Percentiles rank a stretch among this genome's conserved stretches.
Evolutionary conservation across 2,113 vertebrate species (phyloP).

Genomic region (Recurvirostra avosetta): DNA sequence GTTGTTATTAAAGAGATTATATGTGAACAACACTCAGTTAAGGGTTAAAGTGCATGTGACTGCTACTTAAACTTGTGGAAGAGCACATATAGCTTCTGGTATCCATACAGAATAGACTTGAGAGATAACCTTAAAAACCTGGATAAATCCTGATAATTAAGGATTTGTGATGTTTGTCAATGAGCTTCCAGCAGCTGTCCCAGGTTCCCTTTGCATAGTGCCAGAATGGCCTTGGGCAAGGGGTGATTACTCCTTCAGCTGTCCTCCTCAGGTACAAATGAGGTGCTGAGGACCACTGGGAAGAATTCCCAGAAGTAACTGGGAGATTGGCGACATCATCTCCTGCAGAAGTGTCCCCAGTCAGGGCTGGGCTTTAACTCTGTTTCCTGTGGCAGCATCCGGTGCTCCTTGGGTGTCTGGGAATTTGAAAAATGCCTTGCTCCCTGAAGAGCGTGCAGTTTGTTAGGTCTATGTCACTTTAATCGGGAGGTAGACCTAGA

Average conservation of each 20-base stretch:
- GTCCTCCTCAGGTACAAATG: neutral
- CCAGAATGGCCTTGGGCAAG: neutral
- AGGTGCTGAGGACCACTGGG: neutral
- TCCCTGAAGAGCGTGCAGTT: neutral
- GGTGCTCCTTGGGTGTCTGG: neutral
- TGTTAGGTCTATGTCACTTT: neutral
- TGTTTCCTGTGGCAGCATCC: neutral
- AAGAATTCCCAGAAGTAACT: neutral
- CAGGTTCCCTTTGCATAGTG: neutral
- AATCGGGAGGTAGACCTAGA: neutral
- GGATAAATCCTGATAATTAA: neutral
- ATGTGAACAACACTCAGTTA: neutral
- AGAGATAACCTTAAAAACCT: neutral
- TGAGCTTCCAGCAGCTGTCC: neutral
- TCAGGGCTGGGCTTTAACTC: neutral
- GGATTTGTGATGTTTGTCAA: neutral
- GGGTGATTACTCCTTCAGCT: neutral
- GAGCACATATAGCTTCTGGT: neutral
- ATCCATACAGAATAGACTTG: neutral
- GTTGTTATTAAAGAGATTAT: neutral
- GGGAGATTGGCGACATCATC: neutral
- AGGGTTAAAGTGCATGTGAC: neutral
- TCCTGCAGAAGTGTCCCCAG: neutral
- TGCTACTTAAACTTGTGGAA: neutral
- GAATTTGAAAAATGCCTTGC: neutral